These are phyloP conservation scores for Athalia cordata DNA, from an alignment of 2,888 invertebrate species.

Conservation along the genomic window DNA sequence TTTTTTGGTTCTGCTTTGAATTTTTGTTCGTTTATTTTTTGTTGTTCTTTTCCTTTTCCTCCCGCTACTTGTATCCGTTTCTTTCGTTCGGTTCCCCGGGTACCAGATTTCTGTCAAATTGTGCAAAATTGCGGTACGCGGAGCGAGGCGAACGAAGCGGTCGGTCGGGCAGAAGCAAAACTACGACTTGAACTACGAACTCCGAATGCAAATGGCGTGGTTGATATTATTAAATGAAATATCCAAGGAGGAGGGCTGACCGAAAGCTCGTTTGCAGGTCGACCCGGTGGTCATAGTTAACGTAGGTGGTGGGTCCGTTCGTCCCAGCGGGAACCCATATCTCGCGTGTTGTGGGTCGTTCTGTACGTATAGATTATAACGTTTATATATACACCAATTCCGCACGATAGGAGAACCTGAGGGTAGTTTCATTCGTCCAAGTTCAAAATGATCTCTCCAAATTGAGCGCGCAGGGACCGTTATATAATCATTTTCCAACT, in stretches of 20 bases:
- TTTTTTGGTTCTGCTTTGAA: too few species aligned
- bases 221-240: conserved; percentile 33
- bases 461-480: conserved; percentile 20
- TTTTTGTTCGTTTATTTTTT: too few species aligned
- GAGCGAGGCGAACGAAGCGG: neutral
- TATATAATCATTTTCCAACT: conserved; percentile 20
- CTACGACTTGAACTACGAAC: conserved; percentile 1
- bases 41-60: too few species aligned
- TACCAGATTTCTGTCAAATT: too few species aligned
- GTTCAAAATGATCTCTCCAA: conserved; percentile 14
- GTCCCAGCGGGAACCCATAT: conserved; percentile 29
- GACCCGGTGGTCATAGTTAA: neutral
- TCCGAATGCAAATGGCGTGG: conserved; percentile 24
- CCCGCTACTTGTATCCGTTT: too few species aligned
- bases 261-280: conserved; percentile 14
- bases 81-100: too few species aligned
- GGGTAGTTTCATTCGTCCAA: conserved; percentile 8
- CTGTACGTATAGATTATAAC: conserved; percentile 10
- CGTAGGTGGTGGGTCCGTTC: conserved; percentile 22
- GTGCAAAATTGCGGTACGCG: neutral
- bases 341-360: conserved; percentile 38
- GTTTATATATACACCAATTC: neutral
- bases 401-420: neutral
- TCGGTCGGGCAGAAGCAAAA: conserved; percentile 4
- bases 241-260: conserved; percentile 33